Base-by-base conservation (phyloP, 2,113 vertebrate species). In the Eretmochelys imbricata region DNA sequence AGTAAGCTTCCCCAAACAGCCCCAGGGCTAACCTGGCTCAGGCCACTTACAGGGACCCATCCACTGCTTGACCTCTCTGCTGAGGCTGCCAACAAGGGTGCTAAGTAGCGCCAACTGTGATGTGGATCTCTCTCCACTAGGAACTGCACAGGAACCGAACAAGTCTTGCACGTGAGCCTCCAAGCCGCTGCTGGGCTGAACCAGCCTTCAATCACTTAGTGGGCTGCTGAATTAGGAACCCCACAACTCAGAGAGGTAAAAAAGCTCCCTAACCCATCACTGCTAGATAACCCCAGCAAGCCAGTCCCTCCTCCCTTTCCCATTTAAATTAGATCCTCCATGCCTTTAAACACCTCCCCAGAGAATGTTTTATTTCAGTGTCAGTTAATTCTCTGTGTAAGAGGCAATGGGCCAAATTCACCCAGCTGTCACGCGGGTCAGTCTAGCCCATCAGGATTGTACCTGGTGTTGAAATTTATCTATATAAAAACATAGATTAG, bases 61-160 rank as follows among this genome's bases (percentile, higher is more conserved):
- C 31, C 14, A 65, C 62, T 35, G 31, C 13, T 8, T 65, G 29
- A 69, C 19, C 4, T n/a, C 87, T 49, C 14, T 75, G 57, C 57
- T 90, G 78, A 85, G 29, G 38, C 49, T n/a, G 48, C 57, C 76
- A 49, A 75, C 81, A 76, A 93, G 49, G 89, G 83, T 69, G 8
- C 0, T 0, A 82, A 42, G 50, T 53, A 83, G n/a, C 76, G 49
- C 53, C 29, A 93, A 35, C 24, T 82, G n/a, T 78, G 55, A 59
- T 65, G 6, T 80, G 81, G 57, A 93, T 80, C 14, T 80, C 78
- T 59, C 62, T 65, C 62, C 80, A 38, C 84, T 83, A 84, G 48
- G 84, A 96, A 88, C 75, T 82, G 51, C 50, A 78, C 8, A 50
- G 62, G 90, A 90, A 25, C 3, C 48, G 88, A 42, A 42, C 69